These are phyloP conservation scores for Acanthiza pusilla DNA, from an alignment of 2,797 vertebrate genomes.

Conservation along the genomic window DNA sequence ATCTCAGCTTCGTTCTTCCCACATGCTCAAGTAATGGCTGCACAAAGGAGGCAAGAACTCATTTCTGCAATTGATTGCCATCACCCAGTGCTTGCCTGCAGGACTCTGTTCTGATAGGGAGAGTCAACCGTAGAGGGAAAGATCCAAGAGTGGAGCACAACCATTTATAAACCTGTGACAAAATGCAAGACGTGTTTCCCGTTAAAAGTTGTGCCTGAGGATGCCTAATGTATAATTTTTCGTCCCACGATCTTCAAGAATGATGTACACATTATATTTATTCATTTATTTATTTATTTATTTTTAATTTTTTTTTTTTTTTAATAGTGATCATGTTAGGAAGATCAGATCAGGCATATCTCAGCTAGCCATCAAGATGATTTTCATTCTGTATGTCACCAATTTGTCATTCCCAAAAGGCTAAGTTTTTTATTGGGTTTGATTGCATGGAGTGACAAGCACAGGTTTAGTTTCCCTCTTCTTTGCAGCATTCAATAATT, in stretches of 20 bases:
- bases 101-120: not conserved
- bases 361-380: not conserved
- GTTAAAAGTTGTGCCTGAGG: not conserved
- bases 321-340: not conserved
- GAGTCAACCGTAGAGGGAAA: not conserved
- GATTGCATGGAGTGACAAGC: not conserved
- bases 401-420: not conserved
- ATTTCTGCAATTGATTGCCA: not conserved
- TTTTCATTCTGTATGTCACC: not conserved
- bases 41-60: not conserved
- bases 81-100: not conserved
- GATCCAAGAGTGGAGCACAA: not conserved
- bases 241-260: not conserved
- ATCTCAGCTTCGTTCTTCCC: not conserved
- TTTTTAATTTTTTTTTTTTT: not conserved
- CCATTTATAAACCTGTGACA: not conserved
- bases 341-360: not conserved
- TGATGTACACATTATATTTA: fast-evolving
- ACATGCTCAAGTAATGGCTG: not conserved
- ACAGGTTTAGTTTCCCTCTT: not conserved
- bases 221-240: not conserved
- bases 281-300: too few species aligned
- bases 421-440: not conserved
- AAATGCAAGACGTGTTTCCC: not conserved
- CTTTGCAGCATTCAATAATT: not conserved